Evolutionary conservation across 2,113 vertebrate genomes (phyloP).

Genomic region (Misgurnus anguillicaudatus): DNA sequence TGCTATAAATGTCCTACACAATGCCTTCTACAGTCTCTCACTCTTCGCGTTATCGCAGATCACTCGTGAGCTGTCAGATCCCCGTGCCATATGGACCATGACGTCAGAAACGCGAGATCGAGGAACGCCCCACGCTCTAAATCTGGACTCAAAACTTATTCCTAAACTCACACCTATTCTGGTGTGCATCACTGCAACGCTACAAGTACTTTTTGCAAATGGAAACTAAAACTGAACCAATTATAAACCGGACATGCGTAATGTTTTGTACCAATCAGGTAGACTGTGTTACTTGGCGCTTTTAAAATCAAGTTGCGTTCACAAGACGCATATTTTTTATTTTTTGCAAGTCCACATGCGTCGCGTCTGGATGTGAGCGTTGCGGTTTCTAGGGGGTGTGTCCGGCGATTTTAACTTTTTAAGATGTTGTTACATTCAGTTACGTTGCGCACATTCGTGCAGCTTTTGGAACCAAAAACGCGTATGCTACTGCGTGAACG

Average conservation of each 20-base stretch:
- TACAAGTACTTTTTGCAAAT: neutral
- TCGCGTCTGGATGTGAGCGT: neutral
- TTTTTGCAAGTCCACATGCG: no score
- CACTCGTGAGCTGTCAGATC: neutral
- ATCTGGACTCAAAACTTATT: slow-evolving; percentile 19
- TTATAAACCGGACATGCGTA: slow-evolving; percentile 47
- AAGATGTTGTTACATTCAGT: no score
- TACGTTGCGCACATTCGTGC: no score
- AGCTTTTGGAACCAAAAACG: no score
- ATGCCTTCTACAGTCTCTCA: neutral
- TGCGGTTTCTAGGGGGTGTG: neutral
- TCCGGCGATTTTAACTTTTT: neutral
- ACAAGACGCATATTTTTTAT: no score
- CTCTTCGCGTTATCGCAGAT: neutral
- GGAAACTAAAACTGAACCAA: neutral
- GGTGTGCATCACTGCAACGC: neutral
- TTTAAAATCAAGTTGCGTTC: neutral
- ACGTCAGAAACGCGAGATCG: neutral
- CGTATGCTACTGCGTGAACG: no score
- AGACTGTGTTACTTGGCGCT: no score
- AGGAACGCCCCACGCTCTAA: neutral
- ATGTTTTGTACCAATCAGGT: neutral
- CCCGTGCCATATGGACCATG: slow-evolving; percentile 9
- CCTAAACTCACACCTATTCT: neutral
- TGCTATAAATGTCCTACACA: slow-evolving; percentile 10